Evolutionary conservation across 2,113 vertebrate genomes (phyloP), one percentile per base, ranked within the genome.

Genomic region (Neolamprologus cancellatus): DNA sequence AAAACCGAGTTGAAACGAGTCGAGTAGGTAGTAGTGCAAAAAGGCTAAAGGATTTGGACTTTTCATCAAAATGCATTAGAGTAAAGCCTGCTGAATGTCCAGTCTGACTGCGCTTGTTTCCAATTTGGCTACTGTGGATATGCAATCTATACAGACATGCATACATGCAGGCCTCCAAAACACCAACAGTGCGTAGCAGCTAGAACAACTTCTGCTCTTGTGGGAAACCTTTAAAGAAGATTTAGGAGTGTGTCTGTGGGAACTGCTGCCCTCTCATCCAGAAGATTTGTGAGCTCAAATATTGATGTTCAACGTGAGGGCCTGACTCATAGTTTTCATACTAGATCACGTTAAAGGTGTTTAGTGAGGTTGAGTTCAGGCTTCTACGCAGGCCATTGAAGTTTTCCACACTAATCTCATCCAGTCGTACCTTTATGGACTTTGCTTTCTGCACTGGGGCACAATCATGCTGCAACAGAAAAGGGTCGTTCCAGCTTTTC

Each of bases 251-350:
- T 5, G 8, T 71, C 12, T 69, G 64, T 44, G 64, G 36, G 64
- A 25, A 44, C 39, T 44, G 20, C 20, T 44, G 20, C 64, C 20
- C 1, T 71, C 2, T 44, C 3, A 71, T 44, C 64, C 36, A 6
- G 64, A 44, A 71, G 36, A 71, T 71, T 71, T 25, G 20, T 25
- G 5, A 25, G 0, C 36, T 44, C 64, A 6, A 8, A 4, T 23
- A 41, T 23, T 6, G 64, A 71, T 44, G 36, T 44, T 71, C 36
- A 71, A 15, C 1, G 8, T 25, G 12, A 44, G 3, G 20, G 20
- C 39, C 8, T 71, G 14, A 6, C 66, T 0, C 39, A 44, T 6
- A 46, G 20, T 28, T 46, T 71, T 0, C 0, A 28, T 25, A 17
- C 1, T 17, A 46, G 0, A 46, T 28, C 20, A 25, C 1, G 8